Base-by-base conservation (phyloP, 2,888 invertebrate genomes). In the Lutraria lutraria region DNA sequence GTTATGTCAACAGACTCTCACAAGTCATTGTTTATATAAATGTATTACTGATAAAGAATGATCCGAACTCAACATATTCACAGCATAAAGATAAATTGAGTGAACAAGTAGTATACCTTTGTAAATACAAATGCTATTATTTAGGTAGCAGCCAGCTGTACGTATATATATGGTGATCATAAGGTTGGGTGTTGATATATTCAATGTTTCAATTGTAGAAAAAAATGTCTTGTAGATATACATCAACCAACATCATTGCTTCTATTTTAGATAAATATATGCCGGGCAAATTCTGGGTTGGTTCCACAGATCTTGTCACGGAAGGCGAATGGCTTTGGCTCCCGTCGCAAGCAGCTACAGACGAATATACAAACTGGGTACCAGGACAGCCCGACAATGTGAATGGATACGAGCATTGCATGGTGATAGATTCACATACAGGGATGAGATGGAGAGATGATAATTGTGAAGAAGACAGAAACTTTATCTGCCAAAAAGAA, bases 281-380 rank as follows among this genome's bases (percentile, higher is more conserved):
- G 82, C 92, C 93, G 15, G 93, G 93, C 0, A 88, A 91, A 34
- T 93, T 93, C 82, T 93, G 93, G 93, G 86, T 93, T 19, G 93
- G 91, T 6, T 90, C 83, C 15, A 84, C 92, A 0, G 92, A 93
- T 86, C 85, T 93, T 8, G 91, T 87, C 15, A 86, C 89, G 52
- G 93, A 93, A 83, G 87, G 87, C 0, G 89, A 92, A 54, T 93
- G 93, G 93, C 34, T 90, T 34, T 91, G 93, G 90, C 79, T 93
- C 0, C 93, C 93, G 52, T 85, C 87, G 25, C 85, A 82, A 63
- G 80, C 81, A 0, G 16, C 29, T 21, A 16, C 25, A 4, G 81
- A 72, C 13, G 76, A 34, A 31, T 94, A 90, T 84, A 89, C 90
- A 21, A 90, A 92, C 89, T 94, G 94, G 94, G 93, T 92, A 31